These are phyloP conservation scores for Drosophila paracracens DNA, from an alignment of 2,888 invertebrate species.

Conservation along the genomic window DNA sequence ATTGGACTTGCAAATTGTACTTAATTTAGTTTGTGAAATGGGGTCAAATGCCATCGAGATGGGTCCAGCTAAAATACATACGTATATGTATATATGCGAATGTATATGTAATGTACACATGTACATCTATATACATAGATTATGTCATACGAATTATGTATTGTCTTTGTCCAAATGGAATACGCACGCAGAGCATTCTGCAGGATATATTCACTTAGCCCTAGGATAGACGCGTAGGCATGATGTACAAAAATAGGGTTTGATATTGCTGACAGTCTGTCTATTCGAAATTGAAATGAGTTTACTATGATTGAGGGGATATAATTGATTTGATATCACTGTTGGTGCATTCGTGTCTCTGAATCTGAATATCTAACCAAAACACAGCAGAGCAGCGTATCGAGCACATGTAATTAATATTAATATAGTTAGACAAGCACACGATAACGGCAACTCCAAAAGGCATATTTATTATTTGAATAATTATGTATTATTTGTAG, in stretches of 20 bases:
- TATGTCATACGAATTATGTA: not conserved
- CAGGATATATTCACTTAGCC: not conserved
- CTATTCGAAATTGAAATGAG: conserved; percentile 5
- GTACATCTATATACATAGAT: not conserved
- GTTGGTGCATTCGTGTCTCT: conserved; percentile 5
- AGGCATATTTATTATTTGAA: conserved; percentile 6
- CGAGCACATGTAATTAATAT: conserved; percentile 10
- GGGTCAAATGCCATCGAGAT: conserved; percentile 1
- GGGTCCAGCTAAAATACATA: conserved; percentile 1
- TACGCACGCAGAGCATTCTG: not conserved
- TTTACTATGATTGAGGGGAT: conserved; percentile 1
- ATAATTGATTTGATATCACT: conserved; percentile 7
- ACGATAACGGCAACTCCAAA: conserved; percentile 26
- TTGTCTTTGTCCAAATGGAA: not conserved
- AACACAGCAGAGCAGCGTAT: conserved; percentile 11
- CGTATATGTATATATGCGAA: not conserved
- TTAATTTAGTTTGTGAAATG: conserved; percentile 4
- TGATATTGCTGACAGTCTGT: not conserved
- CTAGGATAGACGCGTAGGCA: not conserved
- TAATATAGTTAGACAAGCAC: conserved; percentile 20
- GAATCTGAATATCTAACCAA: conserved; percentile 9
- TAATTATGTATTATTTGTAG: conserved; percentile 8
- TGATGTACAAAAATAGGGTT: not conserved
- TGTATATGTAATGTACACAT: not conserved
- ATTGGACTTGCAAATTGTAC: conserved; percentile 1